phyloP scores from a whole-genome alignment of 2,888 invertebrate genomes.

The Ctenicera cuprea region DNA sequence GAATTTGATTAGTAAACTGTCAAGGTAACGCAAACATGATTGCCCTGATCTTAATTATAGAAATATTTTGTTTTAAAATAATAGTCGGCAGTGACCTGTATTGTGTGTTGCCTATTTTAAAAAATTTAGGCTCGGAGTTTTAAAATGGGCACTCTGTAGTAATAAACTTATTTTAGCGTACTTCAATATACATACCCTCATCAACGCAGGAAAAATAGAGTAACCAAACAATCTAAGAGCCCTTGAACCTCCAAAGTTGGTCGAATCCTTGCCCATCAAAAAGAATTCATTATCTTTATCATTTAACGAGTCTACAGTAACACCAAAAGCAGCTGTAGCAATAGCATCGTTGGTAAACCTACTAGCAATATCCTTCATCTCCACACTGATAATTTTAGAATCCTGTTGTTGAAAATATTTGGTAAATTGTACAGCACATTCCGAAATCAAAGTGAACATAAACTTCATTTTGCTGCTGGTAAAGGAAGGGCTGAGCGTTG shows the following conservation, averaged over 20 bases:
- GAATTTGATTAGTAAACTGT: too few species aligned
- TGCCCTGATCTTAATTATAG: too few species aligned
- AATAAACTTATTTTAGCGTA: neutral
- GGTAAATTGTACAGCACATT: constrained; percentile 57
- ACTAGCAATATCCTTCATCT: constrained; percentile 73
- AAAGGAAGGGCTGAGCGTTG: constrained; percentile 66
- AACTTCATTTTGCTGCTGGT: constrained; percentile 64
- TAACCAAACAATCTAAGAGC: constrained; percentile 27
- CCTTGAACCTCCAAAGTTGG: constrained; percentile 17
- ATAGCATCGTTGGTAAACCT: constrained; percentile 78
- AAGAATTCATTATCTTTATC: constrained; percentile 76
- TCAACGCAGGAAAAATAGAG: constrained; percentile 33
- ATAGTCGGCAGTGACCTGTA: too few species aligned
- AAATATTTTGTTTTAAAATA: too few species aligned
- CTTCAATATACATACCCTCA: constrained; percentile 14
- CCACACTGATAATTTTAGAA: constrained; percentile 62
- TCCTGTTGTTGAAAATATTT: constrained; percentile 55
- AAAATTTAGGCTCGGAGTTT: too few species aligned
- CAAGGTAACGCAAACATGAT: too few species aligned
- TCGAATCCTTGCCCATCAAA: constrained; percentile 62
- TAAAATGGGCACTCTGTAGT: too few species aligned
- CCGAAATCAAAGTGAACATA: constrained; percentile 64
- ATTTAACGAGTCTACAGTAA: constrained; percentile 75
- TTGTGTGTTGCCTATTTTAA: too few species aligned
- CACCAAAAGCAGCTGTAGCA: constrained; percentile 76